Base-by-base conservation (phyloP, 2,113 vertebrate genomes). In the Pleuronectes platessa region DNA sequence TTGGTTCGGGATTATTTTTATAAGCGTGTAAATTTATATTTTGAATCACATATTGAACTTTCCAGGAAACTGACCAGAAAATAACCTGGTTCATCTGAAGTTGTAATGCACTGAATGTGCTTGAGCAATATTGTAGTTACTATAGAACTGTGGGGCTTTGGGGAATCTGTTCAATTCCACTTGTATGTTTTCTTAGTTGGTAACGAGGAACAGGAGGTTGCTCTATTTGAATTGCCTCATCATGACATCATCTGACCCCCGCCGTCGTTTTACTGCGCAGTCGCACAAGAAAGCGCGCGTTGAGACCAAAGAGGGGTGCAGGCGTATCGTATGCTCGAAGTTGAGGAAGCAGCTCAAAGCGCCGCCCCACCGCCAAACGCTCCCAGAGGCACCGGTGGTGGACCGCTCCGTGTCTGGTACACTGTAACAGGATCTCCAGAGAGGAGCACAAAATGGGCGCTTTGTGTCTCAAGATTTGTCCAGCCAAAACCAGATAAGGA, bases 381-480 rank as follows among this genome's bases (percentile, higher is more conserved):
- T 84, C 92, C 84, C 89, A 88, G 78, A 81, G 83, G 90, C 87
- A 58, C 82, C 17, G 76, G 45, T 67, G 79, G 86, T 58, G 79
- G 87, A 86, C 72, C 73, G 75, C 90, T 88, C 88, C 58, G 82
- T 83, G 86, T 93, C 92, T 91, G 88, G 74, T 78, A 83, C 78
- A 51, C 76, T 91, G 93, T 92, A 93, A 94, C 93, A 86, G 85
- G 92, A 94, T 92, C 94, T 94, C 89, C 76, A 85, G 84, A 90
- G 90, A 92, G 86, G 89, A 91, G 87, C 87, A 87, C 85, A 92
- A 93, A 94, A 93, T 92, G 90, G 88, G 86, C 24, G 86, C 88
- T 88, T 93, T 93, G 92, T 94, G 84, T 90, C 85, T 83, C 83
- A 76, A 92, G 91, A 93, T 92, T 92, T 91, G 80, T 90, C 88